These are phyloP conservation scores for Oryzias melastigma DNA, from an alignment of 2,113 vertebrate species.

Conservation along the genomic window DNA sequence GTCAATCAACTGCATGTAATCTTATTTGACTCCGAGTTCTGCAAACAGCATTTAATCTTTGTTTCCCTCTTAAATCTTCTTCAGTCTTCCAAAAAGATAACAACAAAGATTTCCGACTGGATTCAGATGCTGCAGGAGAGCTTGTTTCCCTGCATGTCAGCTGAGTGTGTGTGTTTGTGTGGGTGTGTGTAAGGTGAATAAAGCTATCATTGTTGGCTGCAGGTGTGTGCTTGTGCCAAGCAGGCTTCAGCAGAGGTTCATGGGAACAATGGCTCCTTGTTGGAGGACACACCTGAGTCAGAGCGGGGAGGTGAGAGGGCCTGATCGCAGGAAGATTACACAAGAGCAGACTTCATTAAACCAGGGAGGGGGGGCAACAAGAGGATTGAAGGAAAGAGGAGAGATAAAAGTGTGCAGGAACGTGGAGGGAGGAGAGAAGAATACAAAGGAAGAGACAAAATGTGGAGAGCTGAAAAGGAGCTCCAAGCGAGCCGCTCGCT, in stretches of 20 bases:
- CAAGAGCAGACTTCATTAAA: constrained; percentile 73
- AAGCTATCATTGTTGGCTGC: constrained; percentile 71
- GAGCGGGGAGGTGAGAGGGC: constrained; percentile 69
- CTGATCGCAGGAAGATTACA: constrained; percentile 66
- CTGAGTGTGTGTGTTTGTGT: constrained; percentile 5
- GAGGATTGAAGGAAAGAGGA: constrained; percentile 3
- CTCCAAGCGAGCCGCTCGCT: constrained; percentile 15
- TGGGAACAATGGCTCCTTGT: constrained; percentile 72
- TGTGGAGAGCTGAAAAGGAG: constrained; percentile 15
- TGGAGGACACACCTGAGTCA: constrained; percentile 71
- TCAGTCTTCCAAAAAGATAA: constrained; percentile 43
- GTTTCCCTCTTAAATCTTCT: constrained; percentile 9
- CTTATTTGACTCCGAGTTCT: constrained; percentile 56
- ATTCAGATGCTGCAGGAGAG: constrained; percentile 22
- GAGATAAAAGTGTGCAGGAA: constrained; percentile 39
- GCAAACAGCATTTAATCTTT: constrained; percentile 57
- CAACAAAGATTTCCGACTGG: constrained; percentile 42
- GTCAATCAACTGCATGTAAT: constrained; percentile 43
- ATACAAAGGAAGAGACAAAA: constrained; percentile 20
- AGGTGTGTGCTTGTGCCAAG: constrained; percentile 74
- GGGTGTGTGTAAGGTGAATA: constrained; percentile 51
- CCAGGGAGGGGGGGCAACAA: constrained; percentile 12
- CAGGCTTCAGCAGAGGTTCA: constrained; percentile 59
- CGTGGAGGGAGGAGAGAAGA: constrained; percentile 11
- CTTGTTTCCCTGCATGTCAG: constrained; percentile 22